Percentiles rank a stretch among this genome's conserved stretches.
Conservation (phyloP, 1,140 invertebrate genomes). For the Drosophila watanabei region DNA sequence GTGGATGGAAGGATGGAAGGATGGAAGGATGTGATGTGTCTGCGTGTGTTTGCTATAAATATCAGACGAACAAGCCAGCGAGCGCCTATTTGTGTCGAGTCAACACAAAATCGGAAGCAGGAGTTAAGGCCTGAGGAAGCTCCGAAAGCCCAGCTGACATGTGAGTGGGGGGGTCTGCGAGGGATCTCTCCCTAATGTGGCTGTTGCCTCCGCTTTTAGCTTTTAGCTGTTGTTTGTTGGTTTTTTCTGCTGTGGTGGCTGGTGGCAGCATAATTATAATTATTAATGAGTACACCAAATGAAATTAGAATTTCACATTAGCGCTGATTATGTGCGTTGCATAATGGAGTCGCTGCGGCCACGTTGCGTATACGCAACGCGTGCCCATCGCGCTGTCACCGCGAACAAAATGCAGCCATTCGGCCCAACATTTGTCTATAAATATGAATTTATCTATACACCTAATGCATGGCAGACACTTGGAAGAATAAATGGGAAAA, state of each 20-base stretch:
- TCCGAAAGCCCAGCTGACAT: slow-evolving; percentile 32
- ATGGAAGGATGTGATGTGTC: slow-evolving; percentile 16
- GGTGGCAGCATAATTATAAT: slow-evolving; percentile 65
- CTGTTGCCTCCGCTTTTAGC: slow-evolving; percentile 12
- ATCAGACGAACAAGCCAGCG: slow-evolving; percentile 58
- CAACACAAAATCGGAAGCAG: slow-evolving; percentile 49
- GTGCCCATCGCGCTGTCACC: slow-evolving; percentile 3
- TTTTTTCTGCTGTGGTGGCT: slow-evolving; percentile 22
- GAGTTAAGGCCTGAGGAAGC: slow-evolving; percentile 20
- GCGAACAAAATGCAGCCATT: slow-evolving; percentile 22
- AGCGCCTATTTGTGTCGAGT: slow-evolving; percentile 58
- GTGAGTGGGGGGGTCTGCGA: neutral
- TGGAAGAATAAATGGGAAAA: neutral
- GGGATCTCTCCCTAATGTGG: slow-evolving; percentile 6
- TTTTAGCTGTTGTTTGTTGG: neutral
- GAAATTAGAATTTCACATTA: slow-evolving; percentile 73
- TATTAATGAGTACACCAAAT: slow-evolving; percentile 73
- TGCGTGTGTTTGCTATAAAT: slow-evolving; percentile 65
- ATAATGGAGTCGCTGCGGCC: slow-evolving; percentile 50
- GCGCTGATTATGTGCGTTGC: slow-evolving; percentile 66
- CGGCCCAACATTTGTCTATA: slow-evolving; percentile 22
- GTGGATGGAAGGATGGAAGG: neutral
- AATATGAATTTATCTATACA: slow-evolving; percentile 47
- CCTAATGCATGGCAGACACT: slow-evolving; percentile 4
- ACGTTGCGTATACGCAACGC: slow-evolving; percentile 59